Evolutionary conservation across 2,888 invertebrate species (phyloP), one percentile per base, ranked within the genome.

Genomic region (Temnothorax ravouxi): DNA sequence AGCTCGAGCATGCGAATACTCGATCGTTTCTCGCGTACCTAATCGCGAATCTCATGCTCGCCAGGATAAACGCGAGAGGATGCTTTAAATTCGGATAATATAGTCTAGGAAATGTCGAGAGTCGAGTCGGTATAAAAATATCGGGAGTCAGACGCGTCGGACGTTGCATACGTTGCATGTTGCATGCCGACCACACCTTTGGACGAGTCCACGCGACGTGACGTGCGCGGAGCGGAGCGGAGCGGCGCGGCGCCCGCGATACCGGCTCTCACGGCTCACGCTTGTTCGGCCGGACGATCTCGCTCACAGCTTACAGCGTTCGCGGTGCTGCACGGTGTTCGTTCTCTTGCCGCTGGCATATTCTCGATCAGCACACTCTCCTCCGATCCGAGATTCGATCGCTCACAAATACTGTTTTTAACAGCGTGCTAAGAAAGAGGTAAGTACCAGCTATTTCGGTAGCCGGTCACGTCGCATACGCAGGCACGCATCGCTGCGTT

Each of bases 271-370:
- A 13, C 41, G 38, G 21, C 29, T 61, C 54, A 89, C 91, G 90
- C 91, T 90, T 54, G 34, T 59, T 91, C 91, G 92, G 92, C 90
- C 90, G 4, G 13, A 89, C 92, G 91, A 92, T 93, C 92, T 91
- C 89, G 91, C 91, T 94, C 92, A 91, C 92, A 92, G 92, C 91
- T 94, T 92, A 91, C 92, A 92, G 92, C 91, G 89, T 91, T 93
- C 92, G 93, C 92, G 91, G 92, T 93, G 88, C 86, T 88, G 18
- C 50, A 41, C 89, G 89, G 91, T 91, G 91, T 91, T 92, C 83
- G 88, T 85, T 87, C 88, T 84, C 88, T 90, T 88, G 89, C 90
- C 88, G 88, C 89, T 91, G 47, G 29, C 29, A 29, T n/a, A n/a
- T 29, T 25, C 47, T n/a, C n/a, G 69, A 69, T 66, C 44, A 44